phyloP scores from a whole-genome alignment of 2,888 invertebrate genomes.

The Pristionchus entomophagus region DNA sequence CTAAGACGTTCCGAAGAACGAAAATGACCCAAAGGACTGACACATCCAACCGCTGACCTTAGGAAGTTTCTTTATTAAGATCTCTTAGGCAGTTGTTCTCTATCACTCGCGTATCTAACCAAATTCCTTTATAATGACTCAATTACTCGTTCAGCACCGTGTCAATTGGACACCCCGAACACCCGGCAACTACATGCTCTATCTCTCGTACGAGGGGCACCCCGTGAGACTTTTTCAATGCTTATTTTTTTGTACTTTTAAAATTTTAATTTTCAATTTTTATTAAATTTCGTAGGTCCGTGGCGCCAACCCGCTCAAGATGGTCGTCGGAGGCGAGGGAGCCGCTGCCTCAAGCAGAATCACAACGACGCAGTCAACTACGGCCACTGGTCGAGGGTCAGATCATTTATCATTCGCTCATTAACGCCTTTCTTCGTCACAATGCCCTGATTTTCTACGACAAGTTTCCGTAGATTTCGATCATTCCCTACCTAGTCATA shows the following conservation, averaged over 20 bases:
- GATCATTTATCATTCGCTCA: not conserved
- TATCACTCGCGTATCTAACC: too few relatives aligned
- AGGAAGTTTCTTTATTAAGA: too few relatives aligned
- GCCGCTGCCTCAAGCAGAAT: not conserved
- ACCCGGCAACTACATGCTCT: conserved; percentile 50
- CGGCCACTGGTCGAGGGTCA: not conserved
- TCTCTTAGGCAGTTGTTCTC: too few relatives aligned
- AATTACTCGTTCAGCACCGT: conserved; percentile 5
- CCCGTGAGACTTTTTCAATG: conserved; percentile 45
- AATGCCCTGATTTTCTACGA: not conserved
- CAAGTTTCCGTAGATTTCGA: not conserved
- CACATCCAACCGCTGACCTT: too few relatives aligned
- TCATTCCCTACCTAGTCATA: too few relatives aligned
- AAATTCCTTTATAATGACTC: too few relatives aligned
- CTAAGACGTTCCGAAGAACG: too few relatives aligned
- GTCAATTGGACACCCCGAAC: conserved; percentile 49
- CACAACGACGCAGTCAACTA: not conserved
- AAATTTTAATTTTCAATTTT: too few relatives aligned
- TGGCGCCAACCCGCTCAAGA: conserved; percentile 46
- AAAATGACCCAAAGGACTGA: too few relatives aligned
- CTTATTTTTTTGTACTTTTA: too few relatives aligned
- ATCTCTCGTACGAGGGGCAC: conserved; percentile 49
- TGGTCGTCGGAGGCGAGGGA: conserved; percentile 32
- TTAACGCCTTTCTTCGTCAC: too few relatives aligned
- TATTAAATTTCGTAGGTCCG: not conserved